Conservation (phyloP, 1,140 invertebrate species). For the Lordiphosa stackelbergi region DNA sequence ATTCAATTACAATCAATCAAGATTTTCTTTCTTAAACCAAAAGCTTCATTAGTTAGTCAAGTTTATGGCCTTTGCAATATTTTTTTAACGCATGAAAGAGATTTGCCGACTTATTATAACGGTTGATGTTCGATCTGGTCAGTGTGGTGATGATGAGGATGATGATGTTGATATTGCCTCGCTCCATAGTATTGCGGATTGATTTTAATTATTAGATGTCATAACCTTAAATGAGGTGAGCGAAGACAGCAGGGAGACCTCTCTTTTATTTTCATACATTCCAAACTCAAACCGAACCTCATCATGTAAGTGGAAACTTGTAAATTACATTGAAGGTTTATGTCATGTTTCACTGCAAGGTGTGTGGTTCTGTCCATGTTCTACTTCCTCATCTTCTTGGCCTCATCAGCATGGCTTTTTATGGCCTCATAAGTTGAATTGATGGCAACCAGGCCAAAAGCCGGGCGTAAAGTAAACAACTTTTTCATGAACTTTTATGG, state of each 20-base stretch:
- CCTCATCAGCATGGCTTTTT: slow-evolving; percentile 36
- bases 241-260: not conserved
- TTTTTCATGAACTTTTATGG: slow-evolving; percentile 58
- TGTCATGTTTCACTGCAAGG: slow-evolving; percentile 30
- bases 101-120: slow-evolving; percentile 27
- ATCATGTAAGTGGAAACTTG: slow-evolving; percentile 35
- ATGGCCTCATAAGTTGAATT: slow-evolving; percentile 39
- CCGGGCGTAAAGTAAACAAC: slow-evolving; percentile 34
- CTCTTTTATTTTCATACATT: too few species aligned
- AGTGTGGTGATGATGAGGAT: slow-evolving; percentile 2
- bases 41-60: slow-evolving; percentile 38
- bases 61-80: slow-evolving; percentile 28
- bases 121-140: not conserved
- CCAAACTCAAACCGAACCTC: not conserved
- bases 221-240: slow-evolving; percentile 30
- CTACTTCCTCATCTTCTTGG: slow-evolving; percentile 3
- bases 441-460: not conserved
- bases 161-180: not conserved
- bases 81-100: slow-evolving; percentile 7
- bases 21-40: slow-evolving; percentile 34
- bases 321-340: slow-evolving; percentile 52
- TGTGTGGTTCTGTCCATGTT: slow-evolving; percentile 20
- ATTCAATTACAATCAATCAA: slow-evolving; percentile 57
- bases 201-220: slow-evolving; percentile 39
- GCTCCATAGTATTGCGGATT: slow-evolving; percentile 6